These are phyloP conservation scores for Cynopterus sphinx DNA, from an alignment of 2,797 vertebrate species.

Conservation along the genomic window DNA sequence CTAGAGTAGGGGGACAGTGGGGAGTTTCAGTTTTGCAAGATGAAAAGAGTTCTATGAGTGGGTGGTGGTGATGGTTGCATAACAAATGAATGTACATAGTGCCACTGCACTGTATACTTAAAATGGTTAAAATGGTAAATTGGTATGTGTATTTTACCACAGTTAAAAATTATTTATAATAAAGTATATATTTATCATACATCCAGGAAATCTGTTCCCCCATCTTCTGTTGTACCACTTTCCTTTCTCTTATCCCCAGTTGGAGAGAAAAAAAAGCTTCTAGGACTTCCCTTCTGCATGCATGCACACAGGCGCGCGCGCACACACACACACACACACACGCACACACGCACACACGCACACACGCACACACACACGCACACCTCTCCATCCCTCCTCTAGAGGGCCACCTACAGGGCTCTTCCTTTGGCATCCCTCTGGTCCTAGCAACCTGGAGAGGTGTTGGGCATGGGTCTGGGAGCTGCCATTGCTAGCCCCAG, in stretches of 20 bases:
- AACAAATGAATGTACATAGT: rapidly evolving
- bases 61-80: rapidly evolving
- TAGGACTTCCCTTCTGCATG: no score
- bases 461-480: not conserved
- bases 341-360: no score
- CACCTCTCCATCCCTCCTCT: not conserved
- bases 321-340: no score
- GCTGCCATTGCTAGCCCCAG: not conserved
- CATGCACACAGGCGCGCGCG: no score
- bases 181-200: not conserved
- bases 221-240: not conserved
- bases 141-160: not conserved
- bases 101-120: not conserved
- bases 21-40: not conserved
- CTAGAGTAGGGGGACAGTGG: no score
- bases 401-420: not conserved
- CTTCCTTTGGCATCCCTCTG: not conserved
- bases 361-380: no score
- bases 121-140: not conserved
- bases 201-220: not conserved
- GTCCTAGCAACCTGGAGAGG: not conserved
- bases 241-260: not conserved
- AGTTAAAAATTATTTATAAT: not conserved
- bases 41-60: not conserved
- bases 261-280: not conserved